phyloP scores from a whole-genome alignment of 1,140 invertebrate genomes.

The Cyphomyrmex costatus region DNA sequence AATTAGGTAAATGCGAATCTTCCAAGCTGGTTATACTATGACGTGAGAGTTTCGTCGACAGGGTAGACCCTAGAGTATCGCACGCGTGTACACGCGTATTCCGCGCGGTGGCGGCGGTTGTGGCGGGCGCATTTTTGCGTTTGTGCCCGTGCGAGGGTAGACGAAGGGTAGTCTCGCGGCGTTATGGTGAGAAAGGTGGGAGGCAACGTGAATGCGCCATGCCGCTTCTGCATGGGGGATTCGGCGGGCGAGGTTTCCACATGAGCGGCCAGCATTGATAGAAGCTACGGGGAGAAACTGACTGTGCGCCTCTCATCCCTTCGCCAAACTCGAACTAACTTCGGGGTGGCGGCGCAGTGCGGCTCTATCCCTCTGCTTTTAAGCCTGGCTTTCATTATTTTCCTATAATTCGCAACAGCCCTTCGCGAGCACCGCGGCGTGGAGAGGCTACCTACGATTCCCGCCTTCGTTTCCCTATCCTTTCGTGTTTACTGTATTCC shows the following conservation, averaged over 20 bases:
- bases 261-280: slow-evolving; percentile 86
- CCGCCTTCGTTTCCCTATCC: slow-evolving; percentile 26
- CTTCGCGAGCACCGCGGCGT: slow-evolving; percentile 62
- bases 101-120: slow-evolving; percentile 21
- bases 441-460: slow-evolving; percentile 60
- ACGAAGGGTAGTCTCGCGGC: slow-evolving; percentile 59
- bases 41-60: slow-evolving; percentile 70
- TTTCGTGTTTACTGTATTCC: neutral
- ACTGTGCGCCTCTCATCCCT: slow-evolving; percentile 82
- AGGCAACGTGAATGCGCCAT: slow-evolving; percentile 80
- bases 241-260: slow-evolving; percentile 84
- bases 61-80: slow-evolving; percentile 4
- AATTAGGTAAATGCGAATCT: slow-evolving; percentile 86
- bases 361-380: slow-evolving; percentile 74
- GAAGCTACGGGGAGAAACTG: slow-evolving; percentile 82
- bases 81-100: slow-evolving; percentile 45
- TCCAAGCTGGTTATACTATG: slow-evolving; percentile 80
- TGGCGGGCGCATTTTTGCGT: slow-evolving; percentile 58
- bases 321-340: slow-evolving; percentile 82
- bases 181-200: slow-evolving; percentile 86
- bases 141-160: slow-evolving; percentile 61
- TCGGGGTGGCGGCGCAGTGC: slow-evolving; percentile 69
- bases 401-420: slow-evolving; percentile 86
- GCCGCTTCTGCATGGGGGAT: slow-evolving; percentile 82
- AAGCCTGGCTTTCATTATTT: slow-evolving; percentile 86